Evolutionary conservation across 2,113 vertebrate genomes (phyloP), one percentile per base, ranked within the genome.

Genomic region (Malurus cyaneus): DNA sequence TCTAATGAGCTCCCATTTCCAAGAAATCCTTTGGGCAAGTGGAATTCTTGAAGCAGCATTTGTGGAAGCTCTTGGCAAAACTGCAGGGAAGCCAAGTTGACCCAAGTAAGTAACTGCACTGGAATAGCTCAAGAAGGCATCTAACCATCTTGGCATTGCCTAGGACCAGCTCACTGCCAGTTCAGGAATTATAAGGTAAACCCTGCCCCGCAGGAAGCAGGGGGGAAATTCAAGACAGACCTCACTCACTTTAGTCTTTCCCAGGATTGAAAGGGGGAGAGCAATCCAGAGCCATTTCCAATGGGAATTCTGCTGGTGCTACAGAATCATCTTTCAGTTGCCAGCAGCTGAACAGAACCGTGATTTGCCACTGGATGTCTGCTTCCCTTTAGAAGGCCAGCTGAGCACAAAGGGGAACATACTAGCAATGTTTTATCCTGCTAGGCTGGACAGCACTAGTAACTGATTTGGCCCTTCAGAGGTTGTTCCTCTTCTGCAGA

Each of bases 401-500:
- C 46, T 21, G 64, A 80, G 77, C 60, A 94, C 77, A 88, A 89
- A 79, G 31, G 54, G 47, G 87, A 91, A 62, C 31, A 11, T 9
- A 42, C 29, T 26, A 56, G 56, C 2, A 1, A 24, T 34, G 53
- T 53, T 93, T 91, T 54, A 61, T 31, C 59, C 39, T 87, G 66
- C 64, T 81, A 70, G 32, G 67, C 80, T 16, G 36, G 67, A 59
- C 86, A 88, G 36, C 54, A 60, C 67, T 94, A 83, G 86, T 90
- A 88, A 95, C 88, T 86, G 95, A 93, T 95, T 36, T 90, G 76
- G 73, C 76, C 88, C 92, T 74, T 93, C 94, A 86, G 86, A 57
- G 57, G 66, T 92, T 94, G 65, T 62, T 92, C 59, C 52, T 60
- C 65, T 95, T 92, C 96, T 90, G 62, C 71, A 97, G 92, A 97